Base-by-base conservation (phyloP, 2,888 invertebrate species). In the Chorisops tibialis region DNA sequence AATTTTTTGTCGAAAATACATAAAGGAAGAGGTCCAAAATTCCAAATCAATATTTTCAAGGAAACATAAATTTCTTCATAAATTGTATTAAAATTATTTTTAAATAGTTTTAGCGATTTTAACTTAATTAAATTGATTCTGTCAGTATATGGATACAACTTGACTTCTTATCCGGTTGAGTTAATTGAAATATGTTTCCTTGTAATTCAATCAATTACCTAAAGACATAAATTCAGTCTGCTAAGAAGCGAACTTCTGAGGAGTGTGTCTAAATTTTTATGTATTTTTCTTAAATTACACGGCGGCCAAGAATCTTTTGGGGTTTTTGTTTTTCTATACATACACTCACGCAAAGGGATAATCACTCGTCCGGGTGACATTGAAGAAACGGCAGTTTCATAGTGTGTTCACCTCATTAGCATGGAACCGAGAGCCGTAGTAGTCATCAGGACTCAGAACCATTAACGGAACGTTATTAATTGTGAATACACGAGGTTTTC, bases 401-500 rank as follows among this genome's bases (percentile, higher is more conserved):
- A n/a, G n/a, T n/a, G n/a, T 21, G 37, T 19, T 18, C 18, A 38
- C 51, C 37, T 51, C 51, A 51, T 51, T 51, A 51, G 37, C 30
- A 30, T 30, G 9, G 30, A 30, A 9, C 30, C 30, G 30, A 30
- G 30, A n/a, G n/a, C n/a, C n/a, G n/a, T n/a, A n/a, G n/a, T n/a
- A n/a, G n/a, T n/a, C n/a, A n/a, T 7, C n/a, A 50, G 18, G 38
- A 51, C n/a, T n/a, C 51, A 12, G 38, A 11, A 51, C 38, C 35
- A 37, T 51, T 51, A 51, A 51, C 37, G 38, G 37, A 19, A n/a
- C 16, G 19, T 51, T 37, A 51, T 51, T 51, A 51, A 51, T 51
- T 51, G n/a, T n/a, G 51, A 51, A 38, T 51, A 51, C 51, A 51
- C 19, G 37, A 51, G 38, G 37, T 51, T 51, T 51, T 19, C 35